phyloP scores from a whole-genome alignment of 2,797 vertebrate genomes.

The Tinamus major region DNA sequence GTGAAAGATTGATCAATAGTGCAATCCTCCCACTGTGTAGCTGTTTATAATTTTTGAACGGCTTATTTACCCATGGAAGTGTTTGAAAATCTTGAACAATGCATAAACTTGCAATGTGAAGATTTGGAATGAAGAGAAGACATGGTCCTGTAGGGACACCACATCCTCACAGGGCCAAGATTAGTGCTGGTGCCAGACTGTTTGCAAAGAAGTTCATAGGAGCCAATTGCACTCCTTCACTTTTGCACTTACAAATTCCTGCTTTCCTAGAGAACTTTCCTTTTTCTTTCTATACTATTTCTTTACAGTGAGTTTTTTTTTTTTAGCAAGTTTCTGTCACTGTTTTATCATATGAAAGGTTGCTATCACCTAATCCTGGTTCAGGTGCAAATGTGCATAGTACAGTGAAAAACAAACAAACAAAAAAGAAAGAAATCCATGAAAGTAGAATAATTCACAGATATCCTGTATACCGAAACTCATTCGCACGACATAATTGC shows the following conservation, averaged over 20 bases:
- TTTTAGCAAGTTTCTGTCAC: neutral
- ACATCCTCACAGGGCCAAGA: neutral
- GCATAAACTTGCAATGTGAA: neutral
- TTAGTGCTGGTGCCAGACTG: neutral
- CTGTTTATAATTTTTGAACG: neutral
- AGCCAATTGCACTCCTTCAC: accelerated
- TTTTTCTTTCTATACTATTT: neutral
- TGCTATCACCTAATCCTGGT: neutral
- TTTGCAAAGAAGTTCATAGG: neutral
- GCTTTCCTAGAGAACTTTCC: neutral
- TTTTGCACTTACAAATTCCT: neutral
- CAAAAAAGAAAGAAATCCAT: neutral
- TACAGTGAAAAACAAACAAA: neutral
- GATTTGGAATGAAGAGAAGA: neutral
- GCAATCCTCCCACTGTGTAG: neutral
- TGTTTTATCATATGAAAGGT: neutral
- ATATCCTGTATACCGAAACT: neutral
- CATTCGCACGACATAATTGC: neutral
- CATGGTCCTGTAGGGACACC: neutral
- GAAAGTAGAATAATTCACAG: neutral
- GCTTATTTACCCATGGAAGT: neutral
- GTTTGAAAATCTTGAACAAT: neutral
- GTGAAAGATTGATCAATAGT: neutral
- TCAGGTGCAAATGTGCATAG: neutral
- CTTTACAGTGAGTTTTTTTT: neutral